Base-by-base conservation (phyloP, 2,888 invertebrate species). In the Tenthredo mesomela region DNA sequence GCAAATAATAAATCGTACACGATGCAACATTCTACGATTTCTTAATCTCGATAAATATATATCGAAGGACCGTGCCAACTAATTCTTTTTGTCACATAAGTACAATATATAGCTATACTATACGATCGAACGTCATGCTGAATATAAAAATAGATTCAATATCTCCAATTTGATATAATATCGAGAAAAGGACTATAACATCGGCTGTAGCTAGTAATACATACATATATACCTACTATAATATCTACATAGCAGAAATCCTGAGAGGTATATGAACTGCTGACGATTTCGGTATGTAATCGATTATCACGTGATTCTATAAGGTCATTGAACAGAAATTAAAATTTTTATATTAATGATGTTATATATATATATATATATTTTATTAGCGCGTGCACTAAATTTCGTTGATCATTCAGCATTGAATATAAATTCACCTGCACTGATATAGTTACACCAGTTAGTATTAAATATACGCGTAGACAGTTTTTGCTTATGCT, bases 271-370 rank as follows among this genome's bases (percentile, higher is more conserved):
- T 47, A 15, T 47, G 47, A 15, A 15, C 10, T 43, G 73, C 73
- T 40, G 43, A 40, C 43, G 73, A 73, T 67, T 12, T 21, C 21
- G 21, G 73, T 43, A 73, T n/a, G n/a, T 33, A 33, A 33, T 67
- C 73, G 21, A 73, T 18, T 43, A 25, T 73, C 73, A 73, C 43
- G 73, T 73, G 73, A 43, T 21, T 43, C 7, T 15, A 25, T 15
- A 25, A 43, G 73, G 73, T 73, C 43, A 73, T 73, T 73, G 73
- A 73, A 43, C 73, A 43, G 21, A 21, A 71, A 43, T 43, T 43
- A 9, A 21, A 25, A 43, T 21, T 15, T 73, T 12, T n/a, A 9
- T 43, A n/a, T n/a, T 9, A 21, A 10, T 21, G n/a, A 18, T 71
- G n/a, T 43, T 21, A 1, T n/a, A n/a, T n/a, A n/a, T n/a, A n/a